Evolutionary conservation across 2,113 vertebrate species (phyloP).

Genomic region (Sylvilagus bachmani): DNA sequence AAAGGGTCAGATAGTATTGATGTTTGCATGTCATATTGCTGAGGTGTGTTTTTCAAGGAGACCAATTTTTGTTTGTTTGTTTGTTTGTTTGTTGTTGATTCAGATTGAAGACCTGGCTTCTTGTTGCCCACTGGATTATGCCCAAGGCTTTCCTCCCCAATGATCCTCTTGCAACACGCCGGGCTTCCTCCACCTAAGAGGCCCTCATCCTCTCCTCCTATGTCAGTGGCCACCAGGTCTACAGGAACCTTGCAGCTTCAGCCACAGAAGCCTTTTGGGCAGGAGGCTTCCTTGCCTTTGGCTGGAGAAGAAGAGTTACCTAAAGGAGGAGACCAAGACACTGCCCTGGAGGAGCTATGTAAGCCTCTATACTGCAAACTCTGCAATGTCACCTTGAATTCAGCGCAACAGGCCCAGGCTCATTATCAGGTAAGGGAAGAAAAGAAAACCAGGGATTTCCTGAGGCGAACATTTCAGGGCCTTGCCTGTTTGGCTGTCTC

Average conservation of each 20-base stretch:
- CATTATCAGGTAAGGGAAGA: slow-evolving; percentile 96
- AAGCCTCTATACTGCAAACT: slow-evolving; percentile 99
- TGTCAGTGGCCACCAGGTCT: slow-evolving; percentile 90
- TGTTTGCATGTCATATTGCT: slow-evolving; percentile 42
- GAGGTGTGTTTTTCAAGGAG: slow-evolving; percentile 71
- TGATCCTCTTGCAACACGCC: slow-evolving; percentile 93
- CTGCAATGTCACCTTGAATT: slow-evolving; percentile 98
- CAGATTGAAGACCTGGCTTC: slow-evolving; percentile 88
- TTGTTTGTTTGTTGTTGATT: slow-evolving; percentile 72
- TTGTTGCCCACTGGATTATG: slow-evolving; percentile 88
- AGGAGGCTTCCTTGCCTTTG: slow-evolving; percentile 88
- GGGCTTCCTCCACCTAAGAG: slow-evolving; percentile 86
- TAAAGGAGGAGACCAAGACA: slow-evolving; percentile 91
- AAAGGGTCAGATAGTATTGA: background rate
- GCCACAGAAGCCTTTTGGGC: slow-evolving; percentile 87
- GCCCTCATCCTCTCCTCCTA: slow-evolving; percentile 85
- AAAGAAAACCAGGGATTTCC: background rate
- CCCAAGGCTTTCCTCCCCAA: slow-evolving; percentile 89
- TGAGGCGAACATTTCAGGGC: background rate
- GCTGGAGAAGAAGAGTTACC: slow-evolving; percentile 92
- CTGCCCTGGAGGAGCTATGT: slow-evolving; percentile 96
- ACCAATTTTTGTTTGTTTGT: accelerated
- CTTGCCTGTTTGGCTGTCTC: background rate
- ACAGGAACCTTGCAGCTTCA: slow-evolving; percentile 87
- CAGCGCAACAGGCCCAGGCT: slow-evolving; percentile 97